Percentiles rank a stretch among this genome's conserved stretches.
These are phyloP conservation scores for Agrenia bidenticulata DNA, from an alignment of 2,888 invertebrate species.

Conservation along the genomic window DNA sequence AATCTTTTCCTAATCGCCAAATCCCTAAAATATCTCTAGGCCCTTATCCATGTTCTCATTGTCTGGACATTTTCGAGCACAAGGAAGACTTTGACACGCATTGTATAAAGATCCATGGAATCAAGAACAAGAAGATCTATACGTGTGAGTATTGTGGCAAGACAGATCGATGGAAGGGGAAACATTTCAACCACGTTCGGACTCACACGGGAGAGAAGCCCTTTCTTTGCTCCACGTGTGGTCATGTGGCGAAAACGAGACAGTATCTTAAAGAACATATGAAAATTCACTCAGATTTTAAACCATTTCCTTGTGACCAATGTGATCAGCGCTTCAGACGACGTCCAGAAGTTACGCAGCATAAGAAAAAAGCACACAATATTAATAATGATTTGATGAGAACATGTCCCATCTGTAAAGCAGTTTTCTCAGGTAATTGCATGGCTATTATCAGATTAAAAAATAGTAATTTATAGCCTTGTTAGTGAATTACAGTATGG, in stretches of 20 bases:
- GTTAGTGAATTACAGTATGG: too few species aligned
- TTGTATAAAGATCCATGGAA: too few species aligned
- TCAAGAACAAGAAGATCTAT: background rate
- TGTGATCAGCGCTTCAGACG: background rate
- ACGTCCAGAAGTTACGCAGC: background rate
- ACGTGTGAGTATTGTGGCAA: slow-evolving; percentile 1
- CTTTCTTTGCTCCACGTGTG: background rate
- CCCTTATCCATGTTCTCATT: too few species aligned
- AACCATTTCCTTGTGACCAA: background rate
- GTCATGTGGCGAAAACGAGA: background rate
- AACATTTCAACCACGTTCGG: background rate
- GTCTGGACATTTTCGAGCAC: too few species aligned
- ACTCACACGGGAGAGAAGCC: background rate
- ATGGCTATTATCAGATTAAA: too few species aligned
- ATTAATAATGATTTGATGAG: background rate
- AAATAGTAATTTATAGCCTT: too few species aligned
- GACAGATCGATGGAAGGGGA: too few species aligned
- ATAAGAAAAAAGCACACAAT: background rate
- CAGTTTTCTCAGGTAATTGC: background rate
- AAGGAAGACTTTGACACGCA: too few species aligned
- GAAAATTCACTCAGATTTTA: background rate
- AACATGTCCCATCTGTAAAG: background rate
- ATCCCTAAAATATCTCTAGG: too few species aligned
- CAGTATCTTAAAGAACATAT: background rate
- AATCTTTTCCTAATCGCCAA: too few species aligned